Evolutionary conservation across 2,797 vertebrate species (phyloP), one percentile per base, ranked within the genome.

Genomic region (Pipistrellus kuhlii): DNA sequence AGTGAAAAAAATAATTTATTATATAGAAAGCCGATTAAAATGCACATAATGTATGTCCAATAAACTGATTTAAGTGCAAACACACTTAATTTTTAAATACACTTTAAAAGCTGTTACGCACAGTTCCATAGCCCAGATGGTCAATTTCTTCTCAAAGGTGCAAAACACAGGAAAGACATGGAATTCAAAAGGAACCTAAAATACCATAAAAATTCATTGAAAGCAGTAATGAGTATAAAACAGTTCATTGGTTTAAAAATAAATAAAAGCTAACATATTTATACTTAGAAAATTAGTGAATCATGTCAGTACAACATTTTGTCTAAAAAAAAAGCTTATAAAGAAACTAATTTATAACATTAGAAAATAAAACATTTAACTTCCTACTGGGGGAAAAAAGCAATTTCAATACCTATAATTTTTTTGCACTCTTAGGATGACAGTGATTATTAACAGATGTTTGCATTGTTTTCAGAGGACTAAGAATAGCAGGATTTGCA

Each of bases 171-270:
- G 97, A 97, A 98, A 97, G 95, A 97, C 86, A 97, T 62, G 91
- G 94, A 97, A 98, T 96, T 97, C 98, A 97, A 98, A 97, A 97
- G 94, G 96, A 95, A 98, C 98, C 98, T 98, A 98, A 98, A 98
- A 98, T 87, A 97, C 85, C 97, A 98, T 83, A 98, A 97, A 98
- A 94, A 57, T 51, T 81, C 10, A 96, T 98, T 98, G 98, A 96
- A 98, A 98, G 90, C 68, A 94, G 66, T 96, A 85, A 96, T 44
- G 53, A 95, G 7, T 25, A 93, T 71, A 81, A 76, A 96, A 91
- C 0, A 94, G 8, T 18, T 96, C 0, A 21, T 32, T 69, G 51
- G 80, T 81, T 94, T 68, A 96, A 95, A 96, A 91, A 91, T 35
- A 93, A 77, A 35, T 90, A 75, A 93, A 94, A 88, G 73, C 18